These are phyloP conservation scores for Gallinago undulata DNA, from an alignment of 2,113 vertebrate genomes.

Conservation along the genomic window DNA sequence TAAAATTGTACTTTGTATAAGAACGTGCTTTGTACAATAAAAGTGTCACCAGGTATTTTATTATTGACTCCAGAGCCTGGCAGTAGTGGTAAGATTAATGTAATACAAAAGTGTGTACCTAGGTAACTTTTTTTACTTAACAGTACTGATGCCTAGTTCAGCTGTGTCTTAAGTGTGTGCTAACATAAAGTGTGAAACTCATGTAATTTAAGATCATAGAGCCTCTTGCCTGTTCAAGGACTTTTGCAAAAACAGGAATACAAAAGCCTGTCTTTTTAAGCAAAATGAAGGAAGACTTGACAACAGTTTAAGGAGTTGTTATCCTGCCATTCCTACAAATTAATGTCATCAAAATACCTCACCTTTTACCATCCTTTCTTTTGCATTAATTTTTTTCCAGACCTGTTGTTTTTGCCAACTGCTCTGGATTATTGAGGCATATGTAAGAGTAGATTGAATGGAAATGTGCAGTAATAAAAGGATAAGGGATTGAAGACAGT, in stretches of 20 bases:
- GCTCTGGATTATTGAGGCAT: background rate
- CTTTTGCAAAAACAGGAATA: background rate
- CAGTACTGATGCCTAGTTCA: background rate
- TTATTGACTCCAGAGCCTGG: background rate
- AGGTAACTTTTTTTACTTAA: background rate
- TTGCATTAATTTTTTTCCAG: background rate
- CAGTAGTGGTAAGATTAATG: background rate
- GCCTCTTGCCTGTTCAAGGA: background rate
- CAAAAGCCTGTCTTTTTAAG: background rate
- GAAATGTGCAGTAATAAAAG: background rate
- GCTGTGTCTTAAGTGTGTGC: background rate
- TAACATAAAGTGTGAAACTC: background rate
- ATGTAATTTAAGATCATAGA: background rate
- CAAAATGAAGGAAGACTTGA: background rate
- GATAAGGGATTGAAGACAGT: background rate
- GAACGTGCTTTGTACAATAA: background rate
- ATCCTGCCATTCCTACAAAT: background rate
- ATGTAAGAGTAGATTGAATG: background rate
- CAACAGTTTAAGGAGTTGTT: background rate
- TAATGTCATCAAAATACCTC: background rate
- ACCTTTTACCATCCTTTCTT: background rate
- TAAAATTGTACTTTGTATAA: background rate
- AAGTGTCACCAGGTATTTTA: background rate
- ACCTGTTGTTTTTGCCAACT: background rate
- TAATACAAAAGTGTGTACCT: background rate